phyloP scores from a whole-genome alignment of 2,113 vertebrate species.

The Manacus vitellinus region DNA sequence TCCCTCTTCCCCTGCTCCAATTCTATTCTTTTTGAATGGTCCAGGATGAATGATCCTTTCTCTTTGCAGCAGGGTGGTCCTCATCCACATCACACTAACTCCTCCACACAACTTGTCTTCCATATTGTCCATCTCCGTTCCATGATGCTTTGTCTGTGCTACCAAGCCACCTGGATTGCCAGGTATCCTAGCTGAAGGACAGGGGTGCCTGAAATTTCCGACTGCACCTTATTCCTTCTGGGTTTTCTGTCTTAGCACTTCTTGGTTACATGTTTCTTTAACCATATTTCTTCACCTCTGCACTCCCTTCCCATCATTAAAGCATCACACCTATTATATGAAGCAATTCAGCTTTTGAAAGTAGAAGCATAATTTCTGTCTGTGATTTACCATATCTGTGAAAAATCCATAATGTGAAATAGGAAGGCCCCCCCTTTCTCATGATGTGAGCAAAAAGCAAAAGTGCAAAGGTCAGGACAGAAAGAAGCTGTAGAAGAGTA shows the following conservation, averaged over 20 bases:
- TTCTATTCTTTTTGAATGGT: background rate
- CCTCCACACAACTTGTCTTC: background rate
- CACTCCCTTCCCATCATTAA: background rate
- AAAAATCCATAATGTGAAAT: background rate
- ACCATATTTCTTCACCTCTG: background rate
- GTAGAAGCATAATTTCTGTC: background rate
- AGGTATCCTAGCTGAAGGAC: background rate
- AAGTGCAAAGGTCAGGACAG: background rate
- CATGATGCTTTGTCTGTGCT: background rate
- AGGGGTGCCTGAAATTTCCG: background rate
- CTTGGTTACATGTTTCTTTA: background rate
- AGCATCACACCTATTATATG: background rate
- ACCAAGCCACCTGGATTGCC: background rate
- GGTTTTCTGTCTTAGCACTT: background rate
- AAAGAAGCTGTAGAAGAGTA: background rate
- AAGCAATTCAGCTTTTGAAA: background rate
- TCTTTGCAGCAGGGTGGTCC: background rate
- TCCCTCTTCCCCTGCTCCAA: rapidly evolving
- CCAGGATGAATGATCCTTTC: background rate
- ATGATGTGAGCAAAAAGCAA: background rate
- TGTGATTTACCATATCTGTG: background rate
- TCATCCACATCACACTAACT: background rate
- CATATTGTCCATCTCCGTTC: background rate
- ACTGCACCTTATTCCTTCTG: background rate
- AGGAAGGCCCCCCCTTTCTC: background rate